These are phyloP conservation scores for Copsychus sechellarum DNA, from an alignment of 2,113 vertebrate species.

Conservation along the genomic window DNA sequence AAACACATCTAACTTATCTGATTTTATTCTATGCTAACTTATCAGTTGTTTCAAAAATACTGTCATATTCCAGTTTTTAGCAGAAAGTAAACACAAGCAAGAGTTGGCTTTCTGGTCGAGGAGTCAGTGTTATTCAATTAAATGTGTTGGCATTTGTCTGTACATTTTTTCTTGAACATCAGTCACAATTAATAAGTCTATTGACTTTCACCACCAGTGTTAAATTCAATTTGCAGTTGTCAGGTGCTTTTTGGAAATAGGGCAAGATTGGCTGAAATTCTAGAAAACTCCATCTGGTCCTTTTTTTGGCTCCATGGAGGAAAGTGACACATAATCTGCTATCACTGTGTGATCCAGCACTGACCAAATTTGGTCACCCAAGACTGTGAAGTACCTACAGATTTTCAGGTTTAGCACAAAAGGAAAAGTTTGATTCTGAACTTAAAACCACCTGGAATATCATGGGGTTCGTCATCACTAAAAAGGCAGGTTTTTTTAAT, in stretches of 20 bases:
- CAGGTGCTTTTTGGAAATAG: not conserved
- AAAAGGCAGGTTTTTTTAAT: not conserved
- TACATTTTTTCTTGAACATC: not conserved
- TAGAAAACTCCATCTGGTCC: not conserved
- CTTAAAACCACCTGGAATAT: not conserved
- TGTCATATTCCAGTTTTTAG: not conserved
- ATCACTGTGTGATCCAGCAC: fast-evolving
- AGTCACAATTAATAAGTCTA: not conserved
- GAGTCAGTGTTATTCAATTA: not conserved
- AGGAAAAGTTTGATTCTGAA: not conserved
- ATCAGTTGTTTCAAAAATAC: not conserved
- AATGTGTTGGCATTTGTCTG: not conserved
- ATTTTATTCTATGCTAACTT: not conserved
- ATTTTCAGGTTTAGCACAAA: not conserved
- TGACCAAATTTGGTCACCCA: not conserved
- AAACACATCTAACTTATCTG: not conserved
- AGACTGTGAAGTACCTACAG: not conserved
- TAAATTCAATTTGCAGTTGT: not conserved
- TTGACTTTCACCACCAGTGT: not conserved
- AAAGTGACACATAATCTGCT: not conserved
- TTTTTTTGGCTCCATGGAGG: not conserved
- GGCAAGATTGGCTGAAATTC: not conserved
- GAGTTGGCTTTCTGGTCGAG: not conserved
- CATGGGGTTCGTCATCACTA: not conserved
- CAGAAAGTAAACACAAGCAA: not conserved